Evolutionary conservation across 2,113 vertebrate genomes (phyloP), one percentile per base, ranked within the genome.

Genomic region (Aspidoscelis tigris): DNA sequence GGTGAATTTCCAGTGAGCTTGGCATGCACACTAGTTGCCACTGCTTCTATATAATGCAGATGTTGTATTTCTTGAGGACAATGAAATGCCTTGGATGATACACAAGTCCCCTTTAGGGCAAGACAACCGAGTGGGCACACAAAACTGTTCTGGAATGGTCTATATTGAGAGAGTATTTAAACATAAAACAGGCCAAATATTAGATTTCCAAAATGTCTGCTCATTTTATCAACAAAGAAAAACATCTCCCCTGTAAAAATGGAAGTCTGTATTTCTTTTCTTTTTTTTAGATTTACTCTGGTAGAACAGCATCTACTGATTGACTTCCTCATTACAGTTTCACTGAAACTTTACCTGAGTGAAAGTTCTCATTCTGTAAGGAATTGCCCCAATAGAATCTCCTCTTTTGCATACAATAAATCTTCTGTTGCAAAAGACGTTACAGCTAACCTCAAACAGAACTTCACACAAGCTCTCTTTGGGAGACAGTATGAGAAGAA

Each of bases 351-450:
- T 76, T 87, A 78, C 88, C 83, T 69, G 50, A 81, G 64, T 85
- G 78, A 20, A 0, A 86, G 39, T 53, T 69, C 61, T 85, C 10
- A 26, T 90, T 84, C 82, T 77, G 18, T 83, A 64, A 89, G 86
- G 92, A 85, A 75, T 70, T 1, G 41, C 66, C 77, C 88, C 71
- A 20, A n/a, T 84, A 84, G 80, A 72, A 84, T 89, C 76, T 86
- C 47, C 64, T 81, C 3, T 87, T 88, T 90, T 87, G 44, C 6
- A 0, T 77, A 2, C 21, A 26, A 7, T 64, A 73, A 86, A n/a
- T 55, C 68, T 87, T 92, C 84, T 39, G 68, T 72, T 88, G 71
- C 85, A 74, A 65, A 20, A 92, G n/a, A 18, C 76, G 87, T 84
- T 73, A 81, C 39, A 89, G 81, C 76, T 80, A 61, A 22, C 2